Conservation (phyloP, 2,113 vertebrate species). For the Alligator mississippiensis region DNA sequence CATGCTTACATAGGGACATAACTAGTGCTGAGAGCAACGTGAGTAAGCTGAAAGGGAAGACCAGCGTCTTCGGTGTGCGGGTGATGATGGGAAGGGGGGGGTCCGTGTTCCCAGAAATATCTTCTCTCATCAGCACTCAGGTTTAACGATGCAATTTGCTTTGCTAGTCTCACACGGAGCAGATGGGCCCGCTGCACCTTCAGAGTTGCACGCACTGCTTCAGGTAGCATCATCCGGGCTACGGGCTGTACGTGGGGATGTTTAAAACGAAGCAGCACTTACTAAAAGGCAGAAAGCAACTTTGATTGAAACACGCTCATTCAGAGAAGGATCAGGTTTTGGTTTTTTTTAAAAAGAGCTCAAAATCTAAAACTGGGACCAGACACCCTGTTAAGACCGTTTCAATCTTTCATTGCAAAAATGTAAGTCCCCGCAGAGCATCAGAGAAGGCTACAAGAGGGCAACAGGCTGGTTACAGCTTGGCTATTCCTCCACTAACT, state of each 20-base stretch:
- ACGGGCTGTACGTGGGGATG: background rate
- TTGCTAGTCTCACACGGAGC: constrained; percentile 34
- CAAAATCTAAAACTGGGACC: too few relatives aligned
- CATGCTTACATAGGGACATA: constrained; percentile 53
- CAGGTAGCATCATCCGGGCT: background rate
- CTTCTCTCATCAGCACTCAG: constrained; percentile 47
- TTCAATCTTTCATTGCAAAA: background rate
- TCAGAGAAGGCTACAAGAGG: background rate
- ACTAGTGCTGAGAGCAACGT: background rate
- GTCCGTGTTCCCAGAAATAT: background rate
- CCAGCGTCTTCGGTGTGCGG: constrained; percentile 2
- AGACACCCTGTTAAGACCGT: too few relatives aligned
- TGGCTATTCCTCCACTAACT: background rate
- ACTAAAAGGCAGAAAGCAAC: background rate
- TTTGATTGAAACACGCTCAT: too few relatives aligned
- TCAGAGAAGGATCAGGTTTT: too few relatives aligned
- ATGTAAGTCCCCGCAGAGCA: background rate
- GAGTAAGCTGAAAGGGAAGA: constrained; percentile 8
- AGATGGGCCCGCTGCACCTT: background rate
- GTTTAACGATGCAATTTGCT: constrained; percentile 62
- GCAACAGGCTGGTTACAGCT: accelerated
- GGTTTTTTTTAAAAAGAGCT: too few relatives aligned
- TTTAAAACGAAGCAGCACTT: background rate
- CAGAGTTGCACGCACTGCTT: background rate
- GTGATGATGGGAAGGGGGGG: background rate